These are phyloP conservation scores for Paramormyrops hopkinsi DNA, from an alignment of 2,797 vertebrate species.

Conservation along the genomic window DNA sequence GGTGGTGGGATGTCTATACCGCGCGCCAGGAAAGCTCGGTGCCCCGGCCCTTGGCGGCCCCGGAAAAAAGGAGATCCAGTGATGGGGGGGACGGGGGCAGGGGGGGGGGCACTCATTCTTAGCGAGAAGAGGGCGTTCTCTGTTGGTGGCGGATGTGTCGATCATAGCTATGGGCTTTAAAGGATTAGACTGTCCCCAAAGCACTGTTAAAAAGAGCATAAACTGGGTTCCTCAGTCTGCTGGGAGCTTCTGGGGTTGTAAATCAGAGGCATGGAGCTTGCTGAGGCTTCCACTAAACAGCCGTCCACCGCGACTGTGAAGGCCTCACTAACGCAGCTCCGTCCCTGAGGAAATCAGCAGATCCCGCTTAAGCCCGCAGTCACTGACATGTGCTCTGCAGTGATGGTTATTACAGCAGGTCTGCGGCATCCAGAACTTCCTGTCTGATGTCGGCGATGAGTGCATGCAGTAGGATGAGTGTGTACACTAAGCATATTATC, in stretches of 20 bases:
- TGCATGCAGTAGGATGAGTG: background rate
- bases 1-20: background rate
- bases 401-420: background rate
- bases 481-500: background rate
- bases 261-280: background rate
- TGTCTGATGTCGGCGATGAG: background rate
- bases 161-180: background rate
- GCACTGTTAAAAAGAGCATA: background rate
- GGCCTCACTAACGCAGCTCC: background rate
- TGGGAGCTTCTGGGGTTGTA: background rate
- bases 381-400: background rate
- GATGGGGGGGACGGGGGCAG: background rate
- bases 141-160: background rate
- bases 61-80: background rate
- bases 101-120: background rate
- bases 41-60: background rate
- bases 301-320: background rate
- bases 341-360: background rate
- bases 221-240: background rate
- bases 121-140: background rate
- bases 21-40: too few relatives aligned
- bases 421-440: background rate
- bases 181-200: background rate
- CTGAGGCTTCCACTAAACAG: background rate
- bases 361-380: background rate